Base-by-base conservation (phyloP, 2,797 vertebrate species). In the Sebastes jordani region DNA sequence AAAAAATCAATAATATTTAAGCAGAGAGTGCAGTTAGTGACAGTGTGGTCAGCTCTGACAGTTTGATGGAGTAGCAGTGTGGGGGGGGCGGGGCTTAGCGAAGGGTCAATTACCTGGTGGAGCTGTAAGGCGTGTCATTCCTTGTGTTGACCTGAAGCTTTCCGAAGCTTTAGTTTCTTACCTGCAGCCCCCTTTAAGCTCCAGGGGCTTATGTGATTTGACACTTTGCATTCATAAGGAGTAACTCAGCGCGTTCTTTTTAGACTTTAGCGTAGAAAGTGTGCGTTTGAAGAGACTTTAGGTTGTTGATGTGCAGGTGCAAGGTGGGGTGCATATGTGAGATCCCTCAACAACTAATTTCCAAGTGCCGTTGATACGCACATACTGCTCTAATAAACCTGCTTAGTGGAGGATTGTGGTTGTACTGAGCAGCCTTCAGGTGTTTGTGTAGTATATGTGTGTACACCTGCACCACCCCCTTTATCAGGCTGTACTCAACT, bases 151-250 rank as follows among this genome's bases (percentile, higher is more conserved):
- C 67, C 63, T 64, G 11, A 70, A 67, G 62, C 64, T 80, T 55
- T 70, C 25, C 78, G 23, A 13, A 56, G 76, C 73, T 75, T 80
- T 64, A 61, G 36, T 85, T 59, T 72, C 38, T 63, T 54, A 67
- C 52, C 54, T 62, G 1, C 52, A 77, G 52, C n/a, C 11, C 34
- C 34, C 42, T 71, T 75, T 60, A 77, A 83, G 61, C 72, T 74
- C 29, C 25, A n/a, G 3, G 1, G 64, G 63, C 49, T 83, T 70
- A n/a, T 74, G 78, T 27, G 59, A 79, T 83, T 84, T 74, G 23
- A 71, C 2, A 65, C 4, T 60, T 70, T 69, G 42, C 59, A n/a
- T 65, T 49, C 13, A n/a, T 10, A 30, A 70, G 29, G 38, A 64
- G 59, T 54, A 54, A 63, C 49, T 65, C 46, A 6, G 25, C 11